These are phyloP conservation scores for Limenitis camilla DNA, from an alignment of 2,888 invertebrate genomes.

Conservation along the genomic window DNA sequence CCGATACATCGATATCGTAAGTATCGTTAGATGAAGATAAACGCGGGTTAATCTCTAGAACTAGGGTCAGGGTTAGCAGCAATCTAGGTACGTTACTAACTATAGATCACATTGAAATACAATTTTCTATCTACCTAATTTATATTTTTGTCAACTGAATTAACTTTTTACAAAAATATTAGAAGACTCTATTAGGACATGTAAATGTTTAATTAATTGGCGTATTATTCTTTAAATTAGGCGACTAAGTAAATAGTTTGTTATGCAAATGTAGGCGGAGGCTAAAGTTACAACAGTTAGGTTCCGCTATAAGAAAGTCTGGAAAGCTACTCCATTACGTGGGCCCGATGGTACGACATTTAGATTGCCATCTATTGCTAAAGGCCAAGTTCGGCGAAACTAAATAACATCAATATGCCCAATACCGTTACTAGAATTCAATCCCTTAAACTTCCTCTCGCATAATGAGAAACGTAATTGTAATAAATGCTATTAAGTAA, in stretches of 20 bases:
- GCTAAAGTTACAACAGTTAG: conserved; percentile 23
- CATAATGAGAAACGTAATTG: conserved; percentile 46
- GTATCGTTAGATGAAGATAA: conserved; percentile 38
- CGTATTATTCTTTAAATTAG: background rate
- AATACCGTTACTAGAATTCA: conserved; percentile 45
- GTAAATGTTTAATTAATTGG: too few species aligned
- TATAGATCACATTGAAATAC: conserved; percentile 10
- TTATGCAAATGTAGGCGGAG: conserved; percentile 16
- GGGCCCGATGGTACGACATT: conserved; percentile 44
- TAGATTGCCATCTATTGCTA: conserved; percentile 49
- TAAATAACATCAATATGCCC: conserved; percentile 19
- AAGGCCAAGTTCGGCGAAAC: conserved; percentile 35
- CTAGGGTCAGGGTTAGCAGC: conserved; percentile 47
- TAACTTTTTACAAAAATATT: too few species aligned
- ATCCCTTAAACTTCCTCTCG: conserved; percentile 44
- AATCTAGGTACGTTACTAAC: conserved; percentile 37
- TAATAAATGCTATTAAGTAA: conserved; percentile 26
- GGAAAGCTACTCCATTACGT: conserved; percentile 53
- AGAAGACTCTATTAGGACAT: too few species aligned
- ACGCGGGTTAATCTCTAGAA: conserved; percentile 40
- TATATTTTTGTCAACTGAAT: too few species aligned
- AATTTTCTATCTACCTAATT: background rate
- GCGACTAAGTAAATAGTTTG: background rate
- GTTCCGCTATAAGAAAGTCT: conserved; percentile 38
- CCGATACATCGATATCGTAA: conserved; percentile 15